Conservation (phyloP, 2,797 vertebrate genomes). For the Aphelocoma californica region DNA sequence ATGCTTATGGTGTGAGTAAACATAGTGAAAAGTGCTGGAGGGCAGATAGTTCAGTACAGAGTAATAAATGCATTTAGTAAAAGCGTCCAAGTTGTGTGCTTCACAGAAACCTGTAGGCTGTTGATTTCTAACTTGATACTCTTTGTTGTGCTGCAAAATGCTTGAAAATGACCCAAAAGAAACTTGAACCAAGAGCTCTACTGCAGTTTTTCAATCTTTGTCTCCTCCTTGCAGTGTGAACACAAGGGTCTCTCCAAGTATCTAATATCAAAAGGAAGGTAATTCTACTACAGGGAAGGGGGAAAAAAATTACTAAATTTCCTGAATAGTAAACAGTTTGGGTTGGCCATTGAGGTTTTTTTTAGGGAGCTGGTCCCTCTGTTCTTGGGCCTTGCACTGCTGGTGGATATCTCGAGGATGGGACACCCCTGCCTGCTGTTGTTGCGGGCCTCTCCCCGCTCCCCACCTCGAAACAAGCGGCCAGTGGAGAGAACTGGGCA, state of each 20-base stretch:
- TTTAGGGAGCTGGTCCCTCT: not conserved
- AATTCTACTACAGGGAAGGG: not conserved
- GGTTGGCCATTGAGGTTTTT: not conserved
- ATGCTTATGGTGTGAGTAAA: not conserved
- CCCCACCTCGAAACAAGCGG: not conserved
- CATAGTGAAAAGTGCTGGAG: not conserved
- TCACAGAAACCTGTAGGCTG: not conserved
- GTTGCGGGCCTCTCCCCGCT: not conserved
- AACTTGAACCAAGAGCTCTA: not conserved
- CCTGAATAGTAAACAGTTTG: constrained; percentile 60
- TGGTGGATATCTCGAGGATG: not conserved
- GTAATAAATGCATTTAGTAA: not conserved
- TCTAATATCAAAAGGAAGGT: constrained; percentile 65
- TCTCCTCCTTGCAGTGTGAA: constrained; percentile 9
- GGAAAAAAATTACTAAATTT: constrained; percentile 58
- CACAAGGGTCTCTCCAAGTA: constrained; percentile 10
- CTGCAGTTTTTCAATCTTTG: constrained; percentile 28
- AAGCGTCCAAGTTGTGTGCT: not conserved
- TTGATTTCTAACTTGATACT: not conserved
- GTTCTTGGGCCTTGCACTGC: not conserved
- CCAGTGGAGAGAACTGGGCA: not conserved
- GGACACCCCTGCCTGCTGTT: not conserved
- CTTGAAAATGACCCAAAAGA: constrained; percentile 16
- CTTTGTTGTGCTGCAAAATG: not conserved
- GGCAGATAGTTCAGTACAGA: not conserved